These are phyloP conservation scores for Tetragonula clypearis DNA, from an alignment of 1,140 invertebrate genomes.

Conservation along the genomic window DNA sequence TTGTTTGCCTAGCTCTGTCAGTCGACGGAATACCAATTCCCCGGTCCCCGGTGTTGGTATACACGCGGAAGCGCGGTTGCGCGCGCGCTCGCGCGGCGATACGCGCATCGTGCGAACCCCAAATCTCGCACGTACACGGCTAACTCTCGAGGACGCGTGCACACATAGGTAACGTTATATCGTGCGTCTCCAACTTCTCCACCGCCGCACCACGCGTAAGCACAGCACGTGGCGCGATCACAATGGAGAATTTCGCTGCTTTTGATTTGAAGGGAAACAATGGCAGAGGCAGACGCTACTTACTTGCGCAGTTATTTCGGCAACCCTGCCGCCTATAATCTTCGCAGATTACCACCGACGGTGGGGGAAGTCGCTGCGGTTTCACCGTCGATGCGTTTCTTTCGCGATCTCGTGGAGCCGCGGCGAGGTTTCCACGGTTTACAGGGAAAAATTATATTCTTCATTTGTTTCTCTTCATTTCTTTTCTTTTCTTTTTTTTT, in stretches of 20 bases:
- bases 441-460: neutral
- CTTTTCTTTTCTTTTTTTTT: too few relatives aligned
- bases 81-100: neutral
- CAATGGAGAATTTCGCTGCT: conserved; percentile 73
- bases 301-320: conserved; percentile 69
- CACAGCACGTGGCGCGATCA: conserved; percentile 60
- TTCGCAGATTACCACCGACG: conserved; percentile 51
- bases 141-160: conserved; percentile 33
- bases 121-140: conserved; percentile 3
- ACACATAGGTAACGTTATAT: conserved; percentile 54
- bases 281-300: conserved; percentile 70
- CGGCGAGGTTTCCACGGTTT: too few relatives aligned
- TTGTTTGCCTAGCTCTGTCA: conserved; percentile 73
- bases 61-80: conserved; percentile 18
- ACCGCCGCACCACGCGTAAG: conserved; percentile 32
- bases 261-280: conserved; percentile 74
- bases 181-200: conserved; percentile 47
- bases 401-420: neutral
- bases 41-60: conserved; percentile 47
- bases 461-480: neutral
- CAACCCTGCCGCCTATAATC: conserved; percentile 59
- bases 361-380: conserved; percentile 34
- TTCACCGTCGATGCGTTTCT: conserved; percentile 46
- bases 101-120: neutral
- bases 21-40: conserved; percentile 70